A percentile compares a stretch with the other conserved stretches of the same genome.
Conservation (phyloP, 2,113 vertebrate genomes). For the Arothron firmamentum region DNA sequence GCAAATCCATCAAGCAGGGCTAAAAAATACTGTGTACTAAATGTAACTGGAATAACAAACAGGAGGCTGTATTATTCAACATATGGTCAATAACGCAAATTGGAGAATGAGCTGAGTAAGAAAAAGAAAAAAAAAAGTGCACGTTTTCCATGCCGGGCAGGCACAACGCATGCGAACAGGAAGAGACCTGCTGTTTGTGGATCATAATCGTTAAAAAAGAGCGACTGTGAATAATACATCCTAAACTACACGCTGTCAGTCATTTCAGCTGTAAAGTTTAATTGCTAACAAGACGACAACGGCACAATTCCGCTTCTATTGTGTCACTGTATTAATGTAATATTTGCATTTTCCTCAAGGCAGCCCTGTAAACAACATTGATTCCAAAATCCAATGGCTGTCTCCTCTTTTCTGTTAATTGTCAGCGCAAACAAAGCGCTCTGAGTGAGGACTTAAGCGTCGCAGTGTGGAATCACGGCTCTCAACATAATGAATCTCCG, state of each 20-base stretch:
- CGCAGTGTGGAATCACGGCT: constrained; percentile 63
- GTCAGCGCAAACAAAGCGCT: constrained; percentile 64
- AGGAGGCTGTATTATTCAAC: constrained; percentile 60
- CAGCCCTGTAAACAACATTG: constrained; percentile 12
- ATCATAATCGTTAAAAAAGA: constrained; percentile 53
- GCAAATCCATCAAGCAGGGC: constrained; percentile 67
- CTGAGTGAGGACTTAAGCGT: constrained; percentile 50
- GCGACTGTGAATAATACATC: constrained; percentile 47
- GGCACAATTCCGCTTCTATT: constrained; percentile 21
- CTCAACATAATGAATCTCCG: constrained; percentile 63
- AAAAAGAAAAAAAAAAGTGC: constrained; percentile 45
- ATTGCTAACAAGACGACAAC: constrained; percentile 33
- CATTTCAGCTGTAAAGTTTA: constrained; percentile 44
- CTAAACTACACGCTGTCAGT: constrained; percentile 54
- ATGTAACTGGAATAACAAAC: constrained; percentile 72
- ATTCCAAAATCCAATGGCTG: constrained; percentile 54
- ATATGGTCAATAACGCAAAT: constrained; percentile 66
- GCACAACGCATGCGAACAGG: constrained; percentile 45
- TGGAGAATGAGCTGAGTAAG: constrained; percentile 30
- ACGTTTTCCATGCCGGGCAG: constrained; percentile 47
- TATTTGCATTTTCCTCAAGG: constrained; percentile 24
- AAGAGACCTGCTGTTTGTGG: constrained; percentile 42
- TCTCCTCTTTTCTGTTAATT: constrained; percentile 49
- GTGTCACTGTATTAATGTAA: constrained; percentile 12
- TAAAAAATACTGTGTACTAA: constrained; percentile 55